Percentiles rank a stretch among this genome's conserved stretches.
These are phyloP conservation scores for Cephalopterus ornatus DNA, from an alignment of 2,113 vertebrate genomes.

Conservation along the genomic window DNA sequence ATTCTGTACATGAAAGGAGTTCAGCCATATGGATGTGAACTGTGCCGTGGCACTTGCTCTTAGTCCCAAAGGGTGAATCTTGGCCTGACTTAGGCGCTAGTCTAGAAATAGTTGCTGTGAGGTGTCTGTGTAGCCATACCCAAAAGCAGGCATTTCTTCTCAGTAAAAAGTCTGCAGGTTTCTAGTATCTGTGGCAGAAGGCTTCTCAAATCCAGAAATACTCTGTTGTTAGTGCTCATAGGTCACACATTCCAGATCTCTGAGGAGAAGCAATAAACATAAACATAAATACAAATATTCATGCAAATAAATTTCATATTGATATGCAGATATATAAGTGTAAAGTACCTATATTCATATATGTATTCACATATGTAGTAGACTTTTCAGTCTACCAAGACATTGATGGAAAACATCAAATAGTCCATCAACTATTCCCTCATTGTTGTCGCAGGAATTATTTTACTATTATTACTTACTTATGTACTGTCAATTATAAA, in stretches of 20 bases:
- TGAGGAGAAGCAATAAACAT: not conserved
- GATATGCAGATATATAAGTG: not conserved
- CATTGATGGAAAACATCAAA: not conserved
- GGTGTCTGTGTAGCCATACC: not conserved
- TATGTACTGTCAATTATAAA: not conserved
- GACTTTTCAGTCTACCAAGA: not conserved
- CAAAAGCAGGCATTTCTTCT: not conserved
- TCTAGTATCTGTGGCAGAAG: not conserved
- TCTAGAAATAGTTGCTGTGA: not conserved
- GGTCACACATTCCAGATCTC: not conserved
- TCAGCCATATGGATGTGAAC: not conserved
- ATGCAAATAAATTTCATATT: not conserved
- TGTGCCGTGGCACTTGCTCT: not conserved
- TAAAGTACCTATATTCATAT: too few species aligned
- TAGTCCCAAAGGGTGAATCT: not conserved
- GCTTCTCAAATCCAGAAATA: not conserved
- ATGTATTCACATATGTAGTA: too few species aligned
- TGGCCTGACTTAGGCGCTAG: not conserved
- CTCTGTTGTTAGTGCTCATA: not conserved
- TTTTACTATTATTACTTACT: not conserved
- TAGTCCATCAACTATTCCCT: not conserved
- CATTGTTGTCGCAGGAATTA: not conserved
- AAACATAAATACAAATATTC: not conserved
- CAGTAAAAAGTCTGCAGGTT: not conserved
- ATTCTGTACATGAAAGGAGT: not conserved